Base-by-base conservation (phyloP, 2,888 invertebrate genomes). In the Drosophila diplacantha region DNA sequence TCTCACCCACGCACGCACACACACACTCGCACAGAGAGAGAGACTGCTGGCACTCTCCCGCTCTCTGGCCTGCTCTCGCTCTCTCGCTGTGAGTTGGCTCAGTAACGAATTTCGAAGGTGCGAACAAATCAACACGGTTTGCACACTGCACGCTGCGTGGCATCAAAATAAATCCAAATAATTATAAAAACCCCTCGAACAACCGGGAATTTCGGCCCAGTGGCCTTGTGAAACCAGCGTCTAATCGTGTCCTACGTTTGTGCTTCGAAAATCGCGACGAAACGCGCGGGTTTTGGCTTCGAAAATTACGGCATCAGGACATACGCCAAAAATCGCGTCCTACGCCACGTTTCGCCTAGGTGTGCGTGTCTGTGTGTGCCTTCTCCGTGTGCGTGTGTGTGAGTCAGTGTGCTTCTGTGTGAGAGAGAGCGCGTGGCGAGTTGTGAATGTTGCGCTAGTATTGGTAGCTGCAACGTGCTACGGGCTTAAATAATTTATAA, bases 51-150 rank as follows among this genome's bases (percentile, higher is more conserved):
- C 75, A 64, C 72, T 62, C 66, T 55, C 20, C 39, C 24, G 39
- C 43, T 49, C 59, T 31, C 39, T 52, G 49, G 34, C 34, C 14
- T 29, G 12, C 59, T 64, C 80, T 43, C 53, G 37, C 56, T 53
- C 62, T 63, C 67, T 51, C 55, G 51, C 49, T 57, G 51, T 38
- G 60, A 58, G 80, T 70, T 72, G 56, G 63, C 69, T 83, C 74
- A 85, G 84, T 83, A 78, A 81, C 81, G 81, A 85, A 83, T 81
- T 72, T 73, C 69, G 70, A 76, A 85, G 83, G 85, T 82, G 79
- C 73, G 84, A 82, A 75, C 81, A 81, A 80, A 85, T 84, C 84
- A 75, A 80, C 83, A 84, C 84, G 82, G 84, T 82, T 80, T 74
- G 74, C 84, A 82, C 78, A 74, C 83, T 75, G 73, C 64, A 73